Base-by-base conservation (phyloP, 2,888 invertebrate species). In the Catocala sponsa region DNA sequence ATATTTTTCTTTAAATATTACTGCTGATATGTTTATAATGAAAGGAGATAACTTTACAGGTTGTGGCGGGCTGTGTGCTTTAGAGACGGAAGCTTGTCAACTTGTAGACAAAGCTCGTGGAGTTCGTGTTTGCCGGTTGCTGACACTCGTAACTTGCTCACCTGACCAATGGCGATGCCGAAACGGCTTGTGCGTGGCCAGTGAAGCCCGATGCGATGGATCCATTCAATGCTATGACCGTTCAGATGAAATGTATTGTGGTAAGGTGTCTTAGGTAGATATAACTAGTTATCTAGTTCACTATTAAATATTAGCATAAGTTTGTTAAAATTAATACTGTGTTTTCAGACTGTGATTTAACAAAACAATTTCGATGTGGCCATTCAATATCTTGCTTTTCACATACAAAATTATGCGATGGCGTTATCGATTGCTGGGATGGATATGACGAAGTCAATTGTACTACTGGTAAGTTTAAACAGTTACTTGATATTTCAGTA, bases 371-470 rank as follows among this genome's bases (percentile, higher is more conserved):
- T 85, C 96, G 96, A 54, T 97, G 97, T 82, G 96, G 97, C 51
- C 96, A 97, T 78, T 94, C 95, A 53, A 97, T 97, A 72, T 97
- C 97, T 52, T 97, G 97, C 87, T 94, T 97, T 63, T 90, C 96
- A n/a, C 94, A 95, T 68, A 90, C 91, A n/a, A 96, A 96, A 84
- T 94, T 95, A 76, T 97, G 97, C 86, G 96, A 97, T 82, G 96
- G 97, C 43, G 90, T 95, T 65, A 95, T 97, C 64, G 97, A 97
- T 84, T 97, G 97, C 83, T 97, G 97, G 97, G 97, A 97, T 85
- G 96, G 96, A 59, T 95, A 95, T 44, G 97, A 97, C 82, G 97
- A 97, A 95, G 90, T 95, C 41, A 96, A 96, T 85, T 97, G 97
- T 85, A 96, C 96, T 53, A 88, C 92, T 83, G 95, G 96, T 96